Base-by-base conservation (phyloP, 1,140 invertebrate genomes). In the Trypoxylus dichotomus region DNA sequence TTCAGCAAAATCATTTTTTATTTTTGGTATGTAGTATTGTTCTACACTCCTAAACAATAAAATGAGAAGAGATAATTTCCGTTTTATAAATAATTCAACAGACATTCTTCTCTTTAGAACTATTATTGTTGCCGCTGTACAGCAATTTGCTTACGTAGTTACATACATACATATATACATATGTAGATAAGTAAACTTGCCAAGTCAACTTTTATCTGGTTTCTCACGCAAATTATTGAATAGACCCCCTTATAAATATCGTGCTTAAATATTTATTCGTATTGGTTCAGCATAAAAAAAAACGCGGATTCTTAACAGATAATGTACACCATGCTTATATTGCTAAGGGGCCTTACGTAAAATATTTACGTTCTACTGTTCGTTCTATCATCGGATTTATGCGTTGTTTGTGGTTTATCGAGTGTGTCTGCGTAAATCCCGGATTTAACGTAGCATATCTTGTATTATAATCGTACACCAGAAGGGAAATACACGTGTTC, bases 381-480 rank as follows among this genome's bases (percentile, higher is more conserved):
- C 19, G 27, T 68, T 29, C 60, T 68, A 68, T 68, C 60, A 29
- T 24, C 21, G 60, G 25, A 8, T 68, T 68, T 68, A 68, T 68
- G 60, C 60, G 24, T 29, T 68, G 27, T 29, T 68, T 1, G 60
- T 68, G 60, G 19, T 68, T 68, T 68, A 68, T 68, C 60, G 60
- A 68, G 24, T 68, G 24, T 68, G 24, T 21, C 27, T 68, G 60
- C 27, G 60, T 68, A 68, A 68, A 68, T 68, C 60, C 21, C 60
- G 60, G 60, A 27, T 21, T 68, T 68, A 68, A 68, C 60, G 60
- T 29, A 24, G 21, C 60, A 68, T 68, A 68, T 68, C 60, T 27
- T 13, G 21, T 24, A 68, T 68, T 68, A 25, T 68, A 68, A 68
- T 68, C 60, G 60, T 7, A 8, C 60, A 68, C 27, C 60, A 68